Base-by-base conservation (phyloP, 2,113 vertebrate species). In the Phodopus roborovskii region DNA sequence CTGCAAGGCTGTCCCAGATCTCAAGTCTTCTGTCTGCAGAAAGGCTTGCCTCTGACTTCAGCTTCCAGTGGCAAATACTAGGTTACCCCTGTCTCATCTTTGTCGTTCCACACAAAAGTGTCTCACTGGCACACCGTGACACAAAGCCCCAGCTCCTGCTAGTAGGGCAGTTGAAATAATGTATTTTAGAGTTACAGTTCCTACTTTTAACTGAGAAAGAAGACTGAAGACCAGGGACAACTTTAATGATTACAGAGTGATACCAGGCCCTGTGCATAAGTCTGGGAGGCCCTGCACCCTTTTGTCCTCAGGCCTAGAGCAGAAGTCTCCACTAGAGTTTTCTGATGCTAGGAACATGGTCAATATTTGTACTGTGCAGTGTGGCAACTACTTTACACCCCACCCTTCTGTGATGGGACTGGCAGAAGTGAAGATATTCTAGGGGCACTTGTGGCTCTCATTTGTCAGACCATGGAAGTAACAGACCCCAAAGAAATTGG, bases 191-290 rank as follows among this genome's bases (percentile, higher is more conserved):
- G 39, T 30, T 19, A 26, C 26, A 33, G 28, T 86, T 79, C 39
- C 42, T 71, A 45, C 26, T 30, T 16, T n/a, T 88, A 79, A 17
- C 50, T 64, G 56, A 39, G 78, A 84, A 68, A 50, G n/a, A 45
- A 84, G 78, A 83, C 11, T 53, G 33, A 83, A 62, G 19, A 60
- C 5, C 26, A n/a, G 60, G 20, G 26, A 10, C 42, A 60, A 50
- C 78, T 92, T 86, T 45, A 62, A n/a, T 78, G 70, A 62, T 50
- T 33, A n/a, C 78, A 20, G 48, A 75, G 70, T n/a, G 66, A 6
- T 4, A 0, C 30, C 66, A 82, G 24, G n/a, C 19, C 6, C 5
- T 42, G 53, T 2, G 0, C 15, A 0, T 30, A 17, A 50, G 45
- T 26, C 50, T 30, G 45, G 19, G 3, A 36, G 78, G 19, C 26